Conservation (phyloP, 2,113 vertebrate genomes). For the Oceanites oceanicus region DNA sequence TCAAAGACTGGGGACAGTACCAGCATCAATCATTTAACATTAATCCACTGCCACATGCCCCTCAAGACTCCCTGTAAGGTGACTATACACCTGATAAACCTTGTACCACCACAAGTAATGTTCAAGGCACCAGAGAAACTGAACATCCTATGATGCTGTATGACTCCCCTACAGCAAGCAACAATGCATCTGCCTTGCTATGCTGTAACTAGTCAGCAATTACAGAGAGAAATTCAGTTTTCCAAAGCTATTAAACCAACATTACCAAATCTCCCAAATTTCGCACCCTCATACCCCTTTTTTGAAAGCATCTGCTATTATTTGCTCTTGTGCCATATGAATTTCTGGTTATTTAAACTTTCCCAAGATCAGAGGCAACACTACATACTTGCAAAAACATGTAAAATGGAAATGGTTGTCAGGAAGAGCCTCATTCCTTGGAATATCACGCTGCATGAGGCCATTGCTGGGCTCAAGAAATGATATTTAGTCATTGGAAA, state of each 20-base stretch:
- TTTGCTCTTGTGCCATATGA: not conserved
- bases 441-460: not conserved
- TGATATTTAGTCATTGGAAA: not conserved
- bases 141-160: not conserved
- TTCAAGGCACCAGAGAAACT: not conserved
- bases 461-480: not conserved
- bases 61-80: not conserved
- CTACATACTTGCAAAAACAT: not conserved
- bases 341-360: not conserved
- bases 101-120: not conserved
- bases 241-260: not conserved
- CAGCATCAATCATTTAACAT: not conserved
- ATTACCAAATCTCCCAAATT: not conserved
- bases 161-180: not conserved
- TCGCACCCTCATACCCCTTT: not conserved
- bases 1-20: not conserved
- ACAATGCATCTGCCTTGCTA: not conserved
- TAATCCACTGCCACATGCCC: not conserved
- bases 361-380: not conserved
- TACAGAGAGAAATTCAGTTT: not conserved
- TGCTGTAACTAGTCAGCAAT: not conserved
- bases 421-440: not conserved
- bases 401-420: not conserved
- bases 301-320: not conserved
- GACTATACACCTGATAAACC: not conserved